Conservation (phyloP, 1,140 invertebrate genomes). For the Lepeophtheirus salmonis region DNA sequence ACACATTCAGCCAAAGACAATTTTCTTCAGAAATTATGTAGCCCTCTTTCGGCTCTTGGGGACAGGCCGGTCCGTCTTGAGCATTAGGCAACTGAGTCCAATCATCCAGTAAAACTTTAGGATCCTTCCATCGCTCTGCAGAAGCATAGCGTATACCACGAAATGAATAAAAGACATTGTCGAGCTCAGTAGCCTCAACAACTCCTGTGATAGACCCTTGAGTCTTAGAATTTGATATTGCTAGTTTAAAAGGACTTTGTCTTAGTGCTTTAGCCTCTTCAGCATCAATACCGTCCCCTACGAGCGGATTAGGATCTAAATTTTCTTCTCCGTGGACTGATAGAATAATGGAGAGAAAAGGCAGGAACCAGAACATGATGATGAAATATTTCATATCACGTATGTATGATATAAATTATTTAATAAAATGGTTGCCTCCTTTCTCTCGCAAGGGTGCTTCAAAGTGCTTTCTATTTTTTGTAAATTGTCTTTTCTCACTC, state of each 20-base stretch:
- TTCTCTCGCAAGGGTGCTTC: too few relatives aligned
- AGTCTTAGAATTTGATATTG: neutral
- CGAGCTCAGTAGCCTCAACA: neutral
- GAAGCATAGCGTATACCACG: neutral
- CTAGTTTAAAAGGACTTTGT: neutral
- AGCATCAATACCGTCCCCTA: neutral
- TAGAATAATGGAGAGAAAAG: too few relatives aligned
- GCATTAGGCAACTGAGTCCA: neutral
- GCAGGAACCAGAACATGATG: too few relatives aligned
- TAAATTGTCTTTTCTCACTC: too few relatives aligned
- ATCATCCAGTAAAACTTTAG: neutral
- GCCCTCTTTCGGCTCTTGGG: neutral
- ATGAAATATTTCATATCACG: too few relatives aligned
- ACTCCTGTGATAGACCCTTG: neutral
- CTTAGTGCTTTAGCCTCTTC: neutral
- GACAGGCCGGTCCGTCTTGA: neutral
- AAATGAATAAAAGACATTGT: neutral
- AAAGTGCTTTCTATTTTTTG: too few relatives aligned
- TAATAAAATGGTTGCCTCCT: too few relatives aligned
- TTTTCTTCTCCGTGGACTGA: neutral
- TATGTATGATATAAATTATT: too few relatives aligned
- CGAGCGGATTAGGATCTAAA: neutral
- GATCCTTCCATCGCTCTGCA: neutral
- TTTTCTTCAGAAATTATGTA: constrained; percentile 27
- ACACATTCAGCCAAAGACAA: constrained; percentile 35